Conservation (phyloP, 2,113 vertebrate species). For the Sinocyclocheilus anophthalmus region DNA sequence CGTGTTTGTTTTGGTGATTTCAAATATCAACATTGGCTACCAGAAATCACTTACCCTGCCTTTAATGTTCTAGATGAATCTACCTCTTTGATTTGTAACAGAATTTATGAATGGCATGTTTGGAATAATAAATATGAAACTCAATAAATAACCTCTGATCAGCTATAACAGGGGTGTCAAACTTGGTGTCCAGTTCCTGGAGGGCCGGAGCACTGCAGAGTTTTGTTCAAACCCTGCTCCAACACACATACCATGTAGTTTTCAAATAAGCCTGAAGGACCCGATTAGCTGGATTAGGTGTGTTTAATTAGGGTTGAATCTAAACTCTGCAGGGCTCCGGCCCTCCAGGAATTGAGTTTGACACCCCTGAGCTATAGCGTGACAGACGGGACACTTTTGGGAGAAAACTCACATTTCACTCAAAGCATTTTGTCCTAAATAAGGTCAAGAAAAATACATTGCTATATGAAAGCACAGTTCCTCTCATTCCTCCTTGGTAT, state of each 20-base stretch:
- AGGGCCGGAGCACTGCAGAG: no score
- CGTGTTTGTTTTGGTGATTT: no score
- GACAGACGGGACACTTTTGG: slow-evolving; percentile 55
- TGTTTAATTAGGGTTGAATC: no score
- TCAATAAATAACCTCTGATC: slow-evolving; percentile 77
- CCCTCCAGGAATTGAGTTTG: no score
- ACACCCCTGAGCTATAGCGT: slow-evolving; percentile 51
- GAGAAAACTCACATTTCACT: slow-evolving; percentile 77
- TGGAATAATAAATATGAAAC: slow-evolving; percentile 75
- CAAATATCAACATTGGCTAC: no score
- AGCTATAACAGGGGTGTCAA: slow-evolving; percentile 51
- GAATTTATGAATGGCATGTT: slow-evolving; percentile 46
- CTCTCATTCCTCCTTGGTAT: slow-evolving; percentile 33
- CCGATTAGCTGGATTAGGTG: no score
- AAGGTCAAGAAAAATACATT: slow-evolving; percentile 45
- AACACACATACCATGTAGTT: no score
- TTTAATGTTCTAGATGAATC: slow-evolving; percentile 6
- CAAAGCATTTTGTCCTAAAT: slow-evolving; percentile 57
- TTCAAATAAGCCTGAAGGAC: no score
- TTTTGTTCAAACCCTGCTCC: no score
- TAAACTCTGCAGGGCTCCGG: no score
- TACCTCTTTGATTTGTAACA: slow-evolving; percentile 11
- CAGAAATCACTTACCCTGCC: no score
- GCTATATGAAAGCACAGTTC: slow-evolving; percentile 53
- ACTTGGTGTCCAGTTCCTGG: no score